A percentile compares a stretch with the other conserved stretches of the same genome.
phyloP scores from a whole-genome alignment of 1,140 invertebrate species.

The Nebria ingens region DNA sequence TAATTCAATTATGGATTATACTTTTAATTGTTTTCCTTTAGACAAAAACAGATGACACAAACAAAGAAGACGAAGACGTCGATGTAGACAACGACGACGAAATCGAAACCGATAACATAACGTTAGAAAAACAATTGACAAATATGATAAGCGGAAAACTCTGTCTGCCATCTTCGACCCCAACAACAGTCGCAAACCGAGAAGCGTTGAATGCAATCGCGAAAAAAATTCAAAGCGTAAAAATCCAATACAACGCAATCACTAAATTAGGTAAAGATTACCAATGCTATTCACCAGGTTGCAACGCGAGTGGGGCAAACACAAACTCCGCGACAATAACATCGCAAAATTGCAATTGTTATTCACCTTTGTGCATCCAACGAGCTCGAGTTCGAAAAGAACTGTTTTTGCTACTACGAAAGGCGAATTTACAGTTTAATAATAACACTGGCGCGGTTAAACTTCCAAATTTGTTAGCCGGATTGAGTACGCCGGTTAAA shows the following conservation, averaged over 20 bases:
- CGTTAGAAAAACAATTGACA: slow-evolving; percentile 34
- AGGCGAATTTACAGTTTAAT: slow-evolving; percentile 36
- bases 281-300: slow-evolving; percentile 58
- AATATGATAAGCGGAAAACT: slow-evolving; percentile 34
- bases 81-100: slow-evolving; percentile 52
- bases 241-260: slow-evolving; percentile 51
- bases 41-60: slow-evolving; percentile 15
- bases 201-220: slow-evolving; percentile 43
- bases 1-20: not conserved
- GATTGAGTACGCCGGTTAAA: slow-evolving; percentile 18
- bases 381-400: slow-evolving; percentile 57
- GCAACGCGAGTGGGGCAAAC: slow-evolving; percentile 44
- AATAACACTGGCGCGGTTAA: slow-evolving; percentile 24
- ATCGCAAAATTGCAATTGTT: slow-evolving; percentile 51
- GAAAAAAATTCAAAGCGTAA: slow-evolving; percentile 53
- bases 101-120: slow-evolving; percentile 33
- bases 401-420: slow-evolving; percentile 50
- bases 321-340: slow-evolving; percentile 36
- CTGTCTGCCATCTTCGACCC: slow-evolving; percentile 15
- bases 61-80: slow-evolving; percentile 39
- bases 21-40: not conserved
- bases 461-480: slow-evolving; percentile 23
- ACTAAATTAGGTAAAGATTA: slow-evolving; percentile 52
- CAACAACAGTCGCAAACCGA: slow-evolving; percentile 23
- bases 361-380: slow-evolving; percentile 65